phyloP scores from a whole-genome alignment of 2,113 vertebrate genomes.

The Noturus placidus region DNA sequence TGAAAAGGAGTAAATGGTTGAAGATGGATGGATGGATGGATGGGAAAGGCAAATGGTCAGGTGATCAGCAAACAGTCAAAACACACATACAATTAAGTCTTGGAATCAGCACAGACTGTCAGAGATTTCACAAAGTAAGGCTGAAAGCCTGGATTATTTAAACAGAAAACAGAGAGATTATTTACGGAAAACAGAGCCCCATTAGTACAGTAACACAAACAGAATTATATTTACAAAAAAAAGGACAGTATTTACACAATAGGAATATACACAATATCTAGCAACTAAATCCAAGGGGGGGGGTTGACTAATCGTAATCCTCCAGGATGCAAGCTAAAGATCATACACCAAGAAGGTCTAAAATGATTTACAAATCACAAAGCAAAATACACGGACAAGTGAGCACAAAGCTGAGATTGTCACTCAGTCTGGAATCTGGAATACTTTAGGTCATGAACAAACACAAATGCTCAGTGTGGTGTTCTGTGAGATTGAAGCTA shows the following conservation, averaged over 20 bases:
- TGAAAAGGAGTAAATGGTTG: too few relatives aligned
- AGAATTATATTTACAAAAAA: not conserved
- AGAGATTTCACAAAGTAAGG: not conserved
- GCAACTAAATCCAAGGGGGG: not conserved
- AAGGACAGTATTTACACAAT: not conserved
- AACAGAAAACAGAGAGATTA: too few relatives aligned
- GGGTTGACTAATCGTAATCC: not conserved
- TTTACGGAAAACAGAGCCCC: not conserved
- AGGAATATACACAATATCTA: not conserved
- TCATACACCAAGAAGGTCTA: not conserved
- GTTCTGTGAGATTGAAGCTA: not conserved
- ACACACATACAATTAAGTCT: not conserved
- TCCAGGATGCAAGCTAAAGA: not conserved
- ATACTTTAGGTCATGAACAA: not conserved
- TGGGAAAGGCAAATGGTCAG: not conserved
- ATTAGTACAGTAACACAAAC: not conserved
- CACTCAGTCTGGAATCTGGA: too few relatives aligned
- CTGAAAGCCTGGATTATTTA: not conserved
- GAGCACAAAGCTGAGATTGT: too few relatives aligned
- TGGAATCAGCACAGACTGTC: not conserved
- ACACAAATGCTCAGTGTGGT: not conserved
- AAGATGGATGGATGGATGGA: too few relatives aligned
- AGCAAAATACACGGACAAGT: too few relatives aligned
- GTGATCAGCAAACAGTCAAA: not conserved
- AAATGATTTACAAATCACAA: not conserved